phyloP scores from a whole-genome alignment of 2,113 vertebrate genomes.

The Oreochromis spilurus region DNA sequence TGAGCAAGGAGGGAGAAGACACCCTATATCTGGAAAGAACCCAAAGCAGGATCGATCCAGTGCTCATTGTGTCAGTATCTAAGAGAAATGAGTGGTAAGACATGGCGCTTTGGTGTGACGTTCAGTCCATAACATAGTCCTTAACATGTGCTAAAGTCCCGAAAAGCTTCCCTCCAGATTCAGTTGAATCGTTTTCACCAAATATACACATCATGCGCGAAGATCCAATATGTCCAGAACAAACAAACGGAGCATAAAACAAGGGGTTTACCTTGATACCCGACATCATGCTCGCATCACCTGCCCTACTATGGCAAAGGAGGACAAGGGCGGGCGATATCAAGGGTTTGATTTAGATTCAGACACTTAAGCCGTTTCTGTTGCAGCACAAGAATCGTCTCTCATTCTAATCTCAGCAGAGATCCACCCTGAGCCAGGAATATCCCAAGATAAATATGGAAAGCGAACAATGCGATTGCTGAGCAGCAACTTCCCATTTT shows the following conservation, averaged over 20 bases:
- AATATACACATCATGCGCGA: neutral
- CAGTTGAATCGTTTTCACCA: neutral
- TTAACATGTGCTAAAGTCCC: neutral
- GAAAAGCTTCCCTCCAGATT: neutral
- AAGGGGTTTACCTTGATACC: slow-evolving; percentile 28
- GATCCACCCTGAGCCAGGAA: slow-evolving; percentile 76
- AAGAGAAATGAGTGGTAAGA: neutral
- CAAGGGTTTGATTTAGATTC: slow-evolving; percentile 66
- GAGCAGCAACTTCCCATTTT: slow-evolving; percentile 72
- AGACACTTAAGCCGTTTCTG: slow-evolving; percentile 68
- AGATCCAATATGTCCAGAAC: neutral
- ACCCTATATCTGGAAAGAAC: slow-evolving; percentile 7
- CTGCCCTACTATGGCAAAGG: slow-evolving; percentile 16
- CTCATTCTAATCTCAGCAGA: slow-evolving; percentile 75
- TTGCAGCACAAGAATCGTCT: slow-evolving; percentile 68
- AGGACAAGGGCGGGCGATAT: slow-evolving; percentile 43
- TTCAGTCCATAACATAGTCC: neutral
- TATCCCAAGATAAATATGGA: slow-evolving; percentile 79
- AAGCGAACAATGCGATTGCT: slow-evolving; percentile 77
- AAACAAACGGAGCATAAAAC: neutral
- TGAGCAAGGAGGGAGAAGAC: slow-evolving; percentile 9
- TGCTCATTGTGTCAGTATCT: neutral
- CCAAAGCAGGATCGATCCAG: neutral
- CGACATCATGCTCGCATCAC: slow-evolving; percentile 44
- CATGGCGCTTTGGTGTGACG: neutral